Conservation (phyloP, 2,888 invertebrate genomes). For the Cybosia mesomella region DNA sequence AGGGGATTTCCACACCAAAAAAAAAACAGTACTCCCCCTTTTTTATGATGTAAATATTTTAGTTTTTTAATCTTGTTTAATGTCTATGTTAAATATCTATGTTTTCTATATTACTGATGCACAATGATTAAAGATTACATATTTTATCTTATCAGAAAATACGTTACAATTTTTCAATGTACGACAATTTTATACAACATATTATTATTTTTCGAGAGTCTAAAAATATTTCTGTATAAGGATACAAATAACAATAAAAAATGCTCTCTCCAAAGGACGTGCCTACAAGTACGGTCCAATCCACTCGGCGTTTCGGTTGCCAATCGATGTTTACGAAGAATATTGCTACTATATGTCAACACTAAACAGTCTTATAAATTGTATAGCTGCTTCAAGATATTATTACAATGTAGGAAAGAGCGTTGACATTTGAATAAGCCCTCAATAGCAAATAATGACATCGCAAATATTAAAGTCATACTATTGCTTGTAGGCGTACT, state of each 20-base stretch:
- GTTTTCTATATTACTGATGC: no score
- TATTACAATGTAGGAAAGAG: not conserved
- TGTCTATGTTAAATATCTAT: no score
- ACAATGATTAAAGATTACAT: no score
- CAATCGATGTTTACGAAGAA: not conserved
- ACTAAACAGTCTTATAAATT: not conserved
- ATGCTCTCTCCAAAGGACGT: not conserved
- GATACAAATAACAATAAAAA: not conserved
- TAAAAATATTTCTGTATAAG: not conserved
- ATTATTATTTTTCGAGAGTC: not conserved
- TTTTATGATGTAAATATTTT: no score
- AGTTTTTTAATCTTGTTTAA: no score
- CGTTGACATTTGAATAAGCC: not conserved
- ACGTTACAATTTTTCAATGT: no score
- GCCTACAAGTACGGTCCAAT: not conserved
- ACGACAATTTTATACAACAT: not conserved
- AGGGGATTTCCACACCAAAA: no score
- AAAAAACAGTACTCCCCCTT: no score
- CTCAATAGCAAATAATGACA: not conserved
- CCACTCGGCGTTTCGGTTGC: not conserved
- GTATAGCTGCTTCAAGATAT: not conserved
- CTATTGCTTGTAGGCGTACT: not conserved
- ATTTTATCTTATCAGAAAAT: no score
- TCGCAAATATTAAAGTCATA: not conserved
- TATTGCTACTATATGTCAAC: conserved; percentile 1